A percentile compares a stretch with the other conserved stretches of the same genome.
Conservation (phyloP, 2,888 invertebrate species). For the Acanthopleura granulata region DNA sequence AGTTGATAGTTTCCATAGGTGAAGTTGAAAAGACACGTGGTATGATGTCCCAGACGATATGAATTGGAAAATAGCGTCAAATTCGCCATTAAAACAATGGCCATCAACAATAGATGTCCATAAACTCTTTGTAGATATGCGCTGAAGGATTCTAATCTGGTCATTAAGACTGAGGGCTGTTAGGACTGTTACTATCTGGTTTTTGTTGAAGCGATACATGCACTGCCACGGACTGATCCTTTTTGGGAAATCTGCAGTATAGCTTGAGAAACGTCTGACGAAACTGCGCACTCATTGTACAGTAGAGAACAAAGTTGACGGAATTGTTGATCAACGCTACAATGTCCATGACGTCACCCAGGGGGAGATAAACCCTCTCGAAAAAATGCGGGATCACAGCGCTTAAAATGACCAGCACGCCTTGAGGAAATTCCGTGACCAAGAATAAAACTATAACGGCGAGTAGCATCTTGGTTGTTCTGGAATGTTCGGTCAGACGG, state of each 20-base stretch:
- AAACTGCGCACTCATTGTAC: conserved; percentile 94
- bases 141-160: too few relatives aligned
- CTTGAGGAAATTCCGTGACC: conserved; percentile 91
- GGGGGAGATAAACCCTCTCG: conserved; percentile 74
- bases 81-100: too few relatives aligned
- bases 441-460: conserved; percentile 88
- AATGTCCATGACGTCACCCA: conserved; percentile 87
- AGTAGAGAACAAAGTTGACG: conserved; percentile 93
- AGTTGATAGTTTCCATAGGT: too few relatives aligned
- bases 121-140: too few relatives aligned
- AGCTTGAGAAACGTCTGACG: conserved; percentile 72
- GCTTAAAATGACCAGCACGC: conserved; percentile 79
- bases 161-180: conserved; percentile 3
- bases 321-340: conserved; percentile 91
- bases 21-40: too few relatives aligned
- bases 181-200: not conserved
- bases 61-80: too few relatives aligned
- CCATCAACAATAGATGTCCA: too few relatives aligned
- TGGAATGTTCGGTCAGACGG: conserved; percentile 71
- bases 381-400: conserved; percentile 80
- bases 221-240: too few relatives aligned
- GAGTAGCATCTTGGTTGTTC: conserved; percentile 90
- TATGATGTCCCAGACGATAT: too few relatives aligned
- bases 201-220: not conserved
- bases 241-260: conserved; percentile 37